Conservation (phyloP, 2,113 vertebrate species). For the Vulpes lagopus region DNA sequence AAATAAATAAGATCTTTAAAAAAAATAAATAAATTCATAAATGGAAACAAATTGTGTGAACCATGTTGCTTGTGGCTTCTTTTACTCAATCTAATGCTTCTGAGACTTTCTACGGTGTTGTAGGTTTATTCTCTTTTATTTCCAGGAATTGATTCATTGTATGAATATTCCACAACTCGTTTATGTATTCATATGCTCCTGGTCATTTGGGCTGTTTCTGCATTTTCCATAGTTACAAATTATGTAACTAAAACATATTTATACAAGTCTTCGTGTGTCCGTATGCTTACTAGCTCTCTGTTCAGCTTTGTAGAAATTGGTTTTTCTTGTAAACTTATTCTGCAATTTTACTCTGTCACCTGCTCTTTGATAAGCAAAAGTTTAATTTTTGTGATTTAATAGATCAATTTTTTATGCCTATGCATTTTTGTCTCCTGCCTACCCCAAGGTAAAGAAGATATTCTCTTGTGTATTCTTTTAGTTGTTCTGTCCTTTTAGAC, state of each 20-base stretch:
- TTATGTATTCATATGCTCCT: not conserved
- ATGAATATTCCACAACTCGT: not conserved
- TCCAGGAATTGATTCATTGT: not conserved
- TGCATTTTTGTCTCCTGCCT: not conserved
- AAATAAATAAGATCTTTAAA: too few species aligned
- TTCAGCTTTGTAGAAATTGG: not conserved
- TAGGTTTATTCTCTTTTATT: not conserved
- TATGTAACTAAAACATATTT: not conserved
- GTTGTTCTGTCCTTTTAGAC: not conserved
- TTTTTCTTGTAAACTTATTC: not conserved
- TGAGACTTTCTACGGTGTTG: not conserved
- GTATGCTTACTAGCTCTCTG: not conserved
- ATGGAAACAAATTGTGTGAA: not conserved
- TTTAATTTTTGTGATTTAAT: not conserved
- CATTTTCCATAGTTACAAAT: not conserved
- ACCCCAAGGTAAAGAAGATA: not conserved
- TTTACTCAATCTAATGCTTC: not conserved
- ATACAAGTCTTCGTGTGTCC: not conserved
- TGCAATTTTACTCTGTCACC: not conserved
- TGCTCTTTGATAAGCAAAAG: not conserved
- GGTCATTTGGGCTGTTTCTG: not conserved
- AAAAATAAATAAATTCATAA: not conserved
- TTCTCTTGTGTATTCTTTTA: not conserved
- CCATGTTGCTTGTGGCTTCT: not conserved
- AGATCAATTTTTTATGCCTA: not conserved